Percentiles rank a stretch among this genome's conserved stretches.
Conservation (phyloP, 2,888 invertebrate species). For the Cryptocheilus praepositus region DNA sequence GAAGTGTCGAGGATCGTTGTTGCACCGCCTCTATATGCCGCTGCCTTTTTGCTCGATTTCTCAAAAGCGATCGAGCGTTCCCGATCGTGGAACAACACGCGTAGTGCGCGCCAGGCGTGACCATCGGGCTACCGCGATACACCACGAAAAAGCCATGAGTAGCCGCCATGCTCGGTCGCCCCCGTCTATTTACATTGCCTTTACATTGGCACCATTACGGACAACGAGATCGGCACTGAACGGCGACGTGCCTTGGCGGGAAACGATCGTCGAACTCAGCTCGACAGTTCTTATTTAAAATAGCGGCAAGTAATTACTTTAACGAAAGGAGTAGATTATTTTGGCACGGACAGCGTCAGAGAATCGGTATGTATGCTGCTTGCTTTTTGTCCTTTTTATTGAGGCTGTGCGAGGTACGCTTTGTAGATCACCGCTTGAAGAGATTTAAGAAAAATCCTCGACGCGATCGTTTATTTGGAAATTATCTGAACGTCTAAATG, state of each 20-base stretch:
- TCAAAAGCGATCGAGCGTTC: constrained; percentile 59
- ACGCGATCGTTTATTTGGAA: no score
- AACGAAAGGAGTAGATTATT: not conserved
- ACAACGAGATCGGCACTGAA: constrained; percentile 17
- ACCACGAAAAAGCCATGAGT: constrained; percentile 58
- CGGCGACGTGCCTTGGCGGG: constrained; percentile 18
- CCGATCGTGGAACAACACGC: constrained; percentile 55
- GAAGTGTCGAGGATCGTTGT: constrained; percentile 41
- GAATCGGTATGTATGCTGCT: no score
- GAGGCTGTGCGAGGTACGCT: no score
- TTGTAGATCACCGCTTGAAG: no score
- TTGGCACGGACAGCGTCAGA: no score
- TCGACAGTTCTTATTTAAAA: no score
- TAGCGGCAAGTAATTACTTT: not conserved
- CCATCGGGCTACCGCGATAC: constrained; percentile 63
- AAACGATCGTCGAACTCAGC: constrained; percentile 7
- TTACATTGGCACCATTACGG: constrained; percentile 60
- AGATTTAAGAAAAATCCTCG: no score
- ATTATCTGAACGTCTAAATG: no score
- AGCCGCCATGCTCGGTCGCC: constrained; percentile 60
- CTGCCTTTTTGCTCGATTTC: constrained; percentile 55
- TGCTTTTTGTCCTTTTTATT: no score
- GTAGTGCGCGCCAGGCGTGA: constrained; percentile 62
- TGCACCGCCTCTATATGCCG: constrained; percentile 23
- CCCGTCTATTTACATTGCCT: constrained; percentile 64